phyloP scores from a whole-genome alignment of 1,140 invertebrate species.

The Tetraneura akinire region DNA sequence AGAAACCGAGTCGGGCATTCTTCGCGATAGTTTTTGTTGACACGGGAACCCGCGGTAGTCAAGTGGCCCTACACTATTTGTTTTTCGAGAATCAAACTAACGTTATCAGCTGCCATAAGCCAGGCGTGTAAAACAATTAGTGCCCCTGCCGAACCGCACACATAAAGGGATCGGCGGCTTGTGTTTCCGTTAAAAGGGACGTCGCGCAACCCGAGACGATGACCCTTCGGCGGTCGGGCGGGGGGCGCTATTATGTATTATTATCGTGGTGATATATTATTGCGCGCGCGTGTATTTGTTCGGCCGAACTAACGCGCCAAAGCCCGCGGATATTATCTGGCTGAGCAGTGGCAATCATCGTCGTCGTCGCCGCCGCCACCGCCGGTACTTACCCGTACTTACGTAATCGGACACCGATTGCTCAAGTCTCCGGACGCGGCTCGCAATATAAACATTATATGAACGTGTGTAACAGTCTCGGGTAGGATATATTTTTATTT shows the following conservation, averaged over 20 bases:
- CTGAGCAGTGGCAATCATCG: constrained; percentile 16
- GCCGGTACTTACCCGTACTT: not conserved
- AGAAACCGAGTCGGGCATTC: no score
- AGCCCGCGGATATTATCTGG: constrained; percentile 26
- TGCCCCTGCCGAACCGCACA: not conserved
- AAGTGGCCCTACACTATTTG: constrained; percentile 47
- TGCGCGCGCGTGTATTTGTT: constrained; percentile 10
- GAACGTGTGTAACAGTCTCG: no score
- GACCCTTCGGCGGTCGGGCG: constrained; percentile 4
- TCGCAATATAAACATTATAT: not conserved
- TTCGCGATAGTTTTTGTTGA: constrained; percentile 32
- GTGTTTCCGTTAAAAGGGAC: constrained; percentile 49
- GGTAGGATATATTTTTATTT: no score
- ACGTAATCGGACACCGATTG: constrained; percentile 49
- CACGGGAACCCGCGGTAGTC: constrained; percentile 49
- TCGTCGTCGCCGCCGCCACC: not conserved
- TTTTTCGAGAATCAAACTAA: constrained; percentile 32
- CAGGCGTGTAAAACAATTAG: constrained; percentile 49
- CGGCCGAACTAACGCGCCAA: constrained; percentile 38
- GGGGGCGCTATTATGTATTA: not conserved
- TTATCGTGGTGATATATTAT: not conserved
- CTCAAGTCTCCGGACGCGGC: constrained; percentile 2
- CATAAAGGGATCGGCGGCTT: not conserved
- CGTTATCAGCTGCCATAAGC: constrained; percentile 48
- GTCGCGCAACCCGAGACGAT: constrained; percentile 33